Percentiles rank a stretch among this genome's conserved stretches.
These are phyloP conservation scores for Ornithoptera alexandrae DNA, from an alignment of 2,888 invertebrate species.

Conservation along the genomic window DNA sequence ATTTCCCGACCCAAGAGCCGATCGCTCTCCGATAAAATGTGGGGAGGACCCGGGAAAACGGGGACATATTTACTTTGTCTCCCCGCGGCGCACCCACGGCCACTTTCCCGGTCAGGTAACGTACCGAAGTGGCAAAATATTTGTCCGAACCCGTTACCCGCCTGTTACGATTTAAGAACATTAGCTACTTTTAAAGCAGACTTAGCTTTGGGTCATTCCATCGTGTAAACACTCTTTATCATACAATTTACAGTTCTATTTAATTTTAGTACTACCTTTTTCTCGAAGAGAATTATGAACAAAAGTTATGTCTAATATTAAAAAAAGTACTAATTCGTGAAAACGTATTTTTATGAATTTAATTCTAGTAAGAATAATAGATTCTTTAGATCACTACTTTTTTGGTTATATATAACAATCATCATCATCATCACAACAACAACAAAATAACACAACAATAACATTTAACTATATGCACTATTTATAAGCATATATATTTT, in stretches of 20 bases:
- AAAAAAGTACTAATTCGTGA: no score
- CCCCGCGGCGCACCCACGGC: constrained; percentile 67
- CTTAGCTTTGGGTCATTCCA: constrained; percentile 41
- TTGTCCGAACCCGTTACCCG: constrained; percentile 71
- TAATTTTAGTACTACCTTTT: no score
- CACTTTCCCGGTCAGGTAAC: constrained; percentile 77
- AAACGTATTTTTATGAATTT: no score
- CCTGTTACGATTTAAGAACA: constrained; percentile 71
- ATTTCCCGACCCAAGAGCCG: constrained; percentile 78
- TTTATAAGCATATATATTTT: no score
- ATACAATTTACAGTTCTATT: background rate
- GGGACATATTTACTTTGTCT: constrained; percentile 79
- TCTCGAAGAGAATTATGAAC: no score
- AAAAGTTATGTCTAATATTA: no score
- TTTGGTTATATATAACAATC: no score
- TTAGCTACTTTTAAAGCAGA: constrained; percentile 61
- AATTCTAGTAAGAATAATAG: no score
- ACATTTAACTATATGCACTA: no score
- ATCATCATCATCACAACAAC: no score
- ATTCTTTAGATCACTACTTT: no score
- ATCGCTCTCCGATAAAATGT: constrained; percentile 79
- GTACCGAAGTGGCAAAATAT: constrained; percentile 77
- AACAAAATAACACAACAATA: no score
- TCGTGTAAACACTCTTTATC: background rate
- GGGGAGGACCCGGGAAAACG: constrained; percentile 71